Evolutionary conservation across 2,888 invertebrate genomes (phyloP), one percentile per base, ranked within the genome.

Genomic region (Vannuccia rotundouncinata): DNA sequence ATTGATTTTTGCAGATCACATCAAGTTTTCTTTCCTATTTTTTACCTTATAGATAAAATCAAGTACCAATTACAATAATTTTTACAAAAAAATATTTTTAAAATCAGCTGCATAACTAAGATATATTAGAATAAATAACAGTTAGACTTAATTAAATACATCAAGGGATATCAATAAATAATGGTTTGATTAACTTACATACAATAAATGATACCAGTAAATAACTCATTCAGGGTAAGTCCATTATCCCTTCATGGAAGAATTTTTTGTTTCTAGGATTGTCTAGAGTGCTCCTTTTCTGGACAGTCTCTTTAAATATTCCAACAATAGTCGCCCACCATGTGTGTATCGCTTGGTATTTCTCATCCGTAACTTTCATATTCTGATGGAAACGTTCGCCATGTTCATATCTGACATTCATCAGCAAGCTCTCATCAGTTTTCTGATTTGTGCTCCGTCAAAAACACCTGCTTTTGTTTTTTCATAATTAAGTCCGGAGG

Each of bases 381-480:
- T 87, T 86, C 81, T 86, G 86, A 82, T 87, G 87, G 80, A 87
- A 88, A 28, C 86, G 82, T 83, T 87, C 86, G 30, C 85, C 85
- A 31, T 87, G 87, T 80, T 87, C 85, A 80, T 86, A 85, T 81
- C 85, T 86, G 30, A 84, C 82, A 79, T 82, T 84, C 84, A 84
- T 13, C 85, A 85, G 27, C 73, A 31, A 78, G 83, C 78, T 74
- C 75, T 80, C 59, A 66, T 66, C 66, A 66, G 66, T 66, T 66
- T 66, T 66, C 66, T 66, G 66, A 66, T 66, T 66, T 66, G 77
- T 66, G 82, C 76, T 28, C 82, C 82, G 29, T 79, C 73, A 73
- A 83, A 83, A 29, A 83, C 79, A 59, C 81, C 79, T n/a, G 74
- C 80, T 75, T 83, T 80, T 66, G 66, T n/a, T 77, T 29, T 60